Conservation (phyloP, 2,797 vertebrate species). For the Periparus ater region DNA sequence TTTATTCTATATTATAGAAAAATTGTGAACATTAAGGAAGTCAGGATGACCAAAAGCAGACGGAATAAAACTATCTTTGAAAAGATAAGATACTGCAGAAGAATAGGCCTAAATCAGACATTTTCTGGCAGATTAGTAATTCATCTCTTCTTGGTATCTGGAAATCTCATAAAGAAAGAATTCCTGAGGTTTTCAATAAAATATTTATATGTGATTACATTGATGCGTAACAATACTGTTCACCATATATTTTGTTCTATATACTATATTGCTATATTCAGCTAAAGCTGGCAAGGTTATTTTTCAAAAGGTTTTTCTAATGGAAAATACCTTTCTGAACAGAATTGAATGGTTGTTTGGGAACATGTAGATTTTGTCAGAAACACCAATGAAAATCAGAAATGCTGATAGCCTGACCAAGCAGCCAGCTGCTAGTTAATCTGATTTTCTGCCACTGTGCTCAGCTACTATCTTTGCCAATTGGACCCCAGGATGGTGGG, state of each 20-base stretch:
- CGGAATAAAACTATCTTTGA: not conserved
- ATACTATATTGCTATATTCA: not conserved
- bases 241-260: not conserved
- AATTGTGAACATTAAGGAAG: not conserved
- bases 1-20: not conserved
- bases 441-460: conserved; percentile 24
- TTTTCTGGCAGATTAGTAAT: not conserved
- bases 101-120: not conserved
- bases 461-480: conserved; percentile 7
- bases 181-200: not conserved
- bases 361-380: not conserved
- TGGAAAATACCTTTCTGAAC: not conserved
- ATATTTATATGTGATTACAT: not conserved
- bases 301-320: not conserved
- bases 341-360: not conserved
- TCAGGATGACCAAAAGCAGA: not conserved
- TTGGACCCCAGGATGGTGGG: not conserved
- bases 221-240: not conserved
- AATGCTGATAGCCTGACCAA: not conserved
- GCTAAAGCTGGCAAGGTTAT: not conserved
- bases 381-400: not conserved
- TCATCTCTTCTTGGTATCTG: not conserved
- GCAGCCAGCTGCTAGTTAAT: conserved; percentile 2
- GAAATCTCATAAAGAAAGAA: not conserved
- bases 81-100: not conserved